Evolutionary conservation across 30 jellyfish, hydroid and myxozoan species (phyloP).

Genomic region (Euphysa ruthae): DNA sequence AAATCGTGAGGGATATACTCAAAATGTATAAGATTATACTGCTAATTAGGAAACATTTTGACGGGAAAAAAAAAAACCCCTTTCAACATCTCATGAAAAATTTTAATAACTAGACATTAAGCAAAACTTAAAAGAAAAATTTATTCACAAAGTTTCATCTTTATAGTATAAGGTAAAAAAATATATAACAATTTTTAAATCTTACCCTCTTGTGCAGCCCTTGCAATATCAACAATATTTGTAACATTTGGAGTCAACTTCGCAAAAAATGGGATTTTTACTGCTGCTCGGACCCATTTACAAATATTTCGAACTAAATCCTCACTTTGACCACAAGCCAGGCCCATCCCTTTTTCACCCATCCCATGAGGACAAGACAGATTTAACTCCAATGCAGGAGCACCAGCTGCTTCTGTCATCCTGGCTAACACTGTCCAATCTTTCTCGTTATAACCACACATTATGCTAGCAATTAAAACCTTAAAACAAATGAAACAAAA

Average conservation of each 20-base stretch:
- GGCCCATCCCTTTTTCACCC: slow-evolving; percentile 99
- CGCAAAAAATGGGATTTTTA: slow-evolving; percentile 88
- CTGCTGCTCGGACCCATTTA: slow-evolving; percentile 92
- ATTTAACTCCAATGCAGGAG: slow-evolving; percentile 84
- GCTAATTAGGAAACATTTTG: too few species aligned
- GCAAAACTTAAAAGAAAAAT: too few species aligned
- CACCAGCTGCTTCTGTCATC: slow-evolving; percentile 84
- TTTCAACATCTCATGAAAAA: too few species aligned
- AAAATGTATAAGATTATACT: too few species aligned
- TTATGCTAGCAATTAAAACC: slow-evolving; percentile 86
- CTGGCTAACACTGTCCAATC: slow-evolving; percentile 81
- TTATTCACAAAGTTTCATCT: too few species aligned
- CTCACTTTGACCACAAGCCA: slow-evolving; percentile 94
- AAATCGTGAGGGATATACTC: too few species aligned
- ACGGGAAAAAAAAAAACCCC: too few species aligned
- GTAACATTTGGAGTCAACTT: slow-evolving; percentile 94
- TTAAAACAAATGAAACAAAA: too few species aligned
- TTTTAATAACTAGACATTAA: too few species aligned
- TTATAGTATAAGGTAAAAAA: too few species aligned
- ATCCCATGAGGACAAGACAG: slow-evolving; percentile 97
- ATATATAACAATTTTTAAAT: too few species aligned
- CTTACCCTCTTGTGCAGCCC: slow-evolving; percentile 90
- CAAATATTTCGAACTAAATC: slow-evolving; percentile 80
- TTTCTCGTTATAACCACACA: slow-evolving; percentile 85
- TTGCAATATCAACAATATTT: slow-evolving; percentile 72